Base-by-base conservation (phyloP, 1,140 invertebrate species). In the Schlechtendalia chinensis region DNA sequence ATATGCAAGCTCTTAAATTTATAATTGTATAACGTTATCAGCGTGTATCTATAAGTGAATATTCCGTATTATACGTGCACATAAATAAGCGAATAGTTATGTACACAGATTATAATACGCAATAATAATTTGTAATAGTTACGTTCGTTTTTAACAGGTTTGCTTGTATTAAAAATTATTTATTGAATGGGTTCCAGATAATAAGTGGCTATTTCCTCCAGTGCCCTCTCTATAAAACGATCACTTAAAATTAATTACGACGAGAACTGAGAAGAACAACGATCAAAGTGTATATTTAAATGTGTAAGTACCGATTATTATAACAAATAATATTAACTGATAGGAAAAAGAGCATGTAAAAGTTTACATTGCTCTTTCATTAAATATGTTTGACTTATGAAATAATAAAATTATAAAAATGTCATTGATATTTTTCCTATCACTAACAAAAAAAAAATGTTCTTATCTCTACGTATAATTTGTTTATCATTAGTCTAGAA, bases 151-250 rank as follows among this genome's bases (percentile, higher is more conserved):
- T 54, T 54, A 32, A 54, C 50, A 19, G 27, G 17, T 72, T 29
- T 19, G 24, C 24, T 32, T 71, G 27, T 27, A 71, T 71, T 71
- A 71, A 53, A 29, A 12, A 24, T n/a, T 8, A 72, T 72, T 29
- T n/a, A 32, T 54, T 54, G 50, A 72, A 54, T 72, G 29, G 50
- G n/a, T 72, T 72, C 50, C 50, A 54, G 24, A 5, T 8, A 39
- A 77, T 59, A 58, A 77, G 32, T 59, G 32, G 14, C 14, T 45
- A 47, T 59, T 75, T 75, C 72, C 72, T 77, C n/a, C 32, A 45
- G 12, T 29, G 4, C 54, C 54, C n/a, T 22, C 12, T 0, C 11
- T 58, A 39, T 39, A 3, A 39, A 6, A 24, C 6, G 19, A 56
- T n/a, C 72, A 59, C 54, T 77, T 45, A 58, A 77, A 59, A 77